phyloP scores from a whole-genome alignment of 2,113 vertebrate genomes.

The Catharus bicknelli region DNA sequence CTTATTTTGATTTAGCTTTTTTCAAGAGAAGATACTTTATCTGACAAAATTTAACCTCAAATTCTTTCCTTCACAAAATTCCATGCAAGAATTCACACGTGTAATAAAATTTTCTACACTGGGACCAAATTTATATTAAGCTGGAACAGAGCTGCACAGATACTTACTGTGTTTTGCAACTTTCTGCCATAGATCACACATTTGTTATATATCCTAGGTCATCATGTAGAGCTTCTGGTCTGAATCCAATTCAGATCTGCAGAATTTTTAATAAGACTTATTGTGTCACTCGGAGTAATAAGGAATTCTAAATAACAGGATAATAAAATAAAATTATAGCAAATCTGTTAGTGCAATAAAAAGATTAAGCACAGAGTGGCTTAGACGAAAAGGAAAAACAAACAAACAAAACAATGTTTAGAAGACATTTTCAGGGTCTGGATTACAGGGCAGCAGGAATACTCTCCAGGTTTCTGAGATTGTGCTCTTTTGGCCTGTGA shows the following conservation, averaged over 20 bases:
- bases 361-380: not conserved
- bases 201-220: not conserved
- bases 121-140: not conserved
- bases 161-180: not conserved
- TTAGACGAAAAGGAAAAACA: not conserved
- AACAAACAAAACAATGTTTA: not conserved
- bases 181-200: not conserved
- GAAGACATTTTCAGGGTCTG: not conserved
- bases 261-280: not conserved
- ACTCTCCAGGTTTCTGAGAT: not conserved
- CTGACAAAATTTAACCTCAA: not conserved
- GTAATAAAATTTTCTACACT: not conserved
- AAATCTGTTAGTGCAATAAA: not conserved
- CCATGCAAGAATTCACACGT: accelerated
- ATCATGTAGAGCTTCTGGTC: not conserved
- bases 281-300: not conserved
- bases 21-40: not conserved
- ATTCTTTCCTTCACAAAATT: not conserved
- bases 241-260: not conserved
- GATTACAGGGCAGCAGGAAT: not conserved
- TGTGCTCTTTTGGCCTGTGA: not conserved
- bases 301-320: not conserved
- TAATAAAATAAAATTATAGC: not conserved
- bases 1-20: not conserved
- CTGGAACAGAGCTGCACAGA: not conserved